Conservation (phyloP, 2,888 invertebrate genomes). For the Litoditis marina region DNA sequence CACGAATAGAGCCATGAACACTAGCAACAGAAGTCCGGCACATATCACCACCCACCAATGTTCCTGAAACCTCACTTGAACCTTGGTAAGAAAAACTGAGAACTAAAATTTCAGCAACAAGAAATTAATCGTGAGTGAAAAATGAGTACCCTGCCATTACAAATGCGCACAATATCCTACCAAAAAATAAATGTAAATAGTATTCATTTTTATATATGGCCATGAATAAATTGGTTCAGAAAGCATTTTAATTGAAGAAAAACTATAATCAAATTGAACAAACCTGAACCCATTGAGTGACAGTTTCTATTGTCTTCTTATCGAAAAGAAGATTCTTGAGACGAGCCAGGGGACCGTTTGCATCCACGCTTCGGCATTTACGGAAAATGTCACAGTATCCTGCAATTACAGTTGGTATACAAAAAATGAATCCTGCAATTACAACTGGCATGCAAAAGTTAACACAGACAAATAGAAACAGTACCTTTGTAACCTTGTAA, state of each 20-base stretch:
- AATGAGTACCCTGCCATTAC: too few relatives aligned
- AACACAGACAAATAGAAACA: too few relatives aligned
- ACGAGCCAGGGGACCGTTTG: conserved; percentile 92
- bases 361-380: conserved; percentile 95
- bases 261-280: not conserved
- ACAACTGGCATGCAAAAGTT: too few relatives aligned
- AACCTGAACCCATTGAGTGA: conserved; percentile 53
- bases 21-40: conserved; percentile 83
- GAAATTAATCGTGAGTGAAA: too few relatives aligned
- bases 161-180: too few relatives aligned
- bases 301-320: conserved; percentile 52
- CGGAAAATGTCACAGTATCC: conserved; percentile 99
- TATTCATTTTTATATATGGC: not conserved
- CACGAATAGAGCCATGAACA: conserved; percentile 95
- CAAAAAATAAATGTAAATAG: too few relatives aligned
- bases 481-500: too few relatives aligned
- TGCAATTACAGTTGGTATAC: too few relatives aligned
- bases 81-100: not conserved
- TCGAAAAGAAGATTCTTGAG: conserved; percentile 70
- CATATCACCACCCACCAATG: conserved; percentile 93
- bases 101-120: too few relatives aligned
- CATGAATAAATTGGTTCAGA: not conserved
- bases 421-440: too few relatives aligned
- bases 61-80: conserved; percentile 67
- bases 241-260: not conserved